Conservation (phyloP, 37 sponge, comb jelly and placozoan genomes). For the Aphrocallistes beatrix region DNA sequence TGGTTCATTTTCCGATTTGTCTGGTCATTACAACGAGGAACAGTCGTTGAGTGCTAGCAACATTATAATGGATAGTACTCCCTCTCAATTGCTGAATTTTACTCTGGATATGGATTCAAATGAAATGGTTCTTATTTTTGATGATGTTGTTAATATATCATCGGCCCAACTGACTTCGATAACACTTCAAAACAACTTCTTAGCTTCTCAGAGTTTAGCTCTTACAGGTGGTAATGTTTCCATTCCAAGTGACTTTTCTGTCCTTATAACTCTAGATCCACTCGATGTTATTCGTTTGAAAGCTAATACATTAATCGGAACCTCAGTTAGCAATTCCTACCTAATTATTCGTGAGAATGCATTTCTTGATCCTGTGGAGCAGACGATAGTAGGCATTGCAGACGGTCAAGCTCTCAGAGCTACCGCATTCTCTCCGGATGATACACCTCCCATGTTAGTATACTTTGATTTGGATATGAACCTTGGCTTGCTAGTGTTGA, state of each 20-base stretch:
- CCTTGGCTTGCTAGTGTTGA: constrained; percentile 34
- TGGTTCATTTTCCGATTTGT: constrained; percentile 37
- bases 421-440: constrained; percentile 25
- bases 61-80: constrained; percentile 3
- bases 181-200: constrained; percentile 24
- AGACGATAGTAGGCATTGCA: background rate
- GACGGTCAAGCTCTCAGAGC: constrained; percentile 11
- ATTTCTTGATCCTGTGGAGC: background rate
- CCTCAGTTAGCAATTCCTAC: background rate
- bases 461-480: constrained; percentile 69
- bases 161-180: constrained; percentile 24
- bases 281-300: constrained; percentile 52
- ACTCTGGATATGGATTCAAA: constrained; percentile 16
- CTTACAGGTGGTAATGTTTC: constrained; percentile 30
- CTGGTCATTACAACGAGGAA: constrained; percentile 19
- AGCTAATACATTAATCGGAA: background rate
- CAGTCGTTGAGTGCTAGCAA: background rate
- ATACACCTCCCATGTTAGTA: constrained; percentile 33
- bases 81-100: background rate
- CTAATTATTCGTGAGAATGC: background rate
- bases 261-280: constrained; percentile 40
- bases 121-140: constrained; percentile 21
- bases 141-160: background rate
- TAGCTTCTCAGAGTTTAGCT: constrained; percentile 19
- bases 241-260: constrained; percentile 34